Conservation (phyloP, 2,888 invertebrate species). For the Parthenolecanium corni region DNA sequence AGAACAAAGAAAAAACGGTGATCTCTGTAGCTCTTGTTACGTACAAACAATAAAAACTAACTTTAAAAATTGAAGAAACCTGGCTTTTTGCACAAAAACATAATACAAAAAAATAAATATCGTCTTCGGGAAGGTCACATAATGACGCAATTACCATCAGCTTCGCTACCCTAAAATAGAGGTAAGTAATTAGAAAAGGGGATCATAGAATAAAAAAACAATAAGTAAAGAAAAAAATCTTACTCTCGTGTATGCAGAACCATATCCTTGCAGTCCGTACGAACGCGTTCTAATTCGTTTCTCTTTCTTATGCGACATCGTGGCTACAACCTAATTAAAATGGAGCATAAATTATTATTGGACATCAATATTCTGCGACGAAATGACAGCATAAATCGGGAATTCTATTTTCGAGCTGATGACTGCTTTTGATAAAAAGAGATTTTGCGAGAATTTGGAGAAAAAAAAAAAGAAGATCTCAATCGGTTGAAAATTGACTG, state of each 20-base stretch:
- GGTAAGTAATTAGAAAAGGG: neutral
- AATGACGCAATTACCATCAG: slow-evolving; percentile 20
- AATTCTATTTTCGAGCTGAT: too few relatives aligned
- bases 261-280: slow-evolving; percentile 6
- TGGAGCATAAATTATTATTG: neutral
- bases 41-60: slow-evolving; percentile 7
- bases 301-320: slow-evolving; percentile 20
- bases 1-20: slow-evolving; percentile 13
- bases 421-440: too few relatives aligned
- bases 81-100: slow-evolving; percentile 1
- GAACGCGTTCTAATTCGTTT: slow-evolving; percentile 20
- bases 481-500: too few relatives aligned
- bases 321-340: slow-evolving; percentile 8
- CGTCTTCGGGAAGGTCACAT: slow-evolving; percentile 9
- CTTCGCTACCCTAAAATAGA: slow-evolving; percentile 3
- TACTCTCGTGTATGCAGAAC: slow-evolving; percentile 15
- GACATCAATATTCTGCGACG: neutral
- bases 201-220: neutral
- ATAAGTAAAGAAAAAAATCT: neutral
- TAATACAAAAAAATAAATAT: neutral
- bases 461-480: too few relatives aligned
- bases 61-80: neutral
- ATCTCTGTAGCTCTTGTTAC: slow-evolving; percentile 11
- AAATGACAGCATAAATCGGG: neutral
- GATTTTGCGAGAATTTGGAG: too few relatives aligned